Evolutionary conservation across 2,888 invertebrate species (phyloP), one percentile per base, ranked within the genome.

Genomic region (Thysanoteuthis rhombus): DNA sequence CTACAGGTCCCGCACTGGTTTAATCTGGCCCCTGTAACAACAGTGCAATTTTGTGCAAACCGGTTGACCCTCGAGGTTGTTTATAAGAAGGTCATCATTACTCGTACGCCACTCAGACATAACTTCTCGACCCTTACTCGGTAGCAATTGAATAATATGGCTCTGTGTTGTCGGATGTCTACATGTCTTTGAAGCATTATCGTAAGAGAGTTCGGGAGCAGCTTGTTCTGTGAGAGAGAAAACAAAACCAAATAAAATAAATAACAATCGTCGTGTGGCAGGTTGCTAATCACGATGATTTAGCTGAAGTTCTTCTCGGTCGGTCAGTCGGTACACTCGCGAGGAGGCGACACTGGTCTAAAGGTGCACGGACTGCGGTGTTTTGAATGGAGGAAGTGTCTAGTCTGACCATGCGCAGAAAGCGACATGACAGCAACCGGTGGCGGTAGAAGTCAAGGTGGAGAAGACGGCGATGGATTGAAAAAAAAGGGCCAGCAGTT

Each of bases 251-350:
- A 19, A 75, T 36, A 75, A 75, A 12, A 75, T 36, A 75, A 36
- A 36, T 75, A 75, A 75, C 19, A 75, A 75, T 75, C 16, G 75
- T 3, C 16, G n/a, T n/a, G 16, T 75, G 75, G 75, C 75, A 75
- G 75, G n/a, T 75, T 75, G n/a, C 75, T 75, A 75, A n/a, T 75
- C 75, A n/a, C 75, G 75, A 75, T 75, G 75, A 75, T 75, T 75
- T 75, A 75, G n/a, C 75, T 12, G n/a, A 16, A n/a, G 75, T 75
- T 75, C n/a, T 75, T 36, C 75, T 19, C n/a, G 75, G n/a, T 19
- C 75, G 75, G 75, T 75, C 75, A 75, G 75, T n/a, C 75, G 75
- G 75, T 75, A 75, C 75, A 75, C 75, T 75, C 75, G n/a, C 75
- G 75, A 75, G 75, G 75, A 36, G n/a, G 75, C 75, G 75, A 75